These are phyloP conservation scores for Ptychadena robeensis DNA, from an alignment of 2,797 vertebrate genomes.

Conservation along the genomic window DNA sequence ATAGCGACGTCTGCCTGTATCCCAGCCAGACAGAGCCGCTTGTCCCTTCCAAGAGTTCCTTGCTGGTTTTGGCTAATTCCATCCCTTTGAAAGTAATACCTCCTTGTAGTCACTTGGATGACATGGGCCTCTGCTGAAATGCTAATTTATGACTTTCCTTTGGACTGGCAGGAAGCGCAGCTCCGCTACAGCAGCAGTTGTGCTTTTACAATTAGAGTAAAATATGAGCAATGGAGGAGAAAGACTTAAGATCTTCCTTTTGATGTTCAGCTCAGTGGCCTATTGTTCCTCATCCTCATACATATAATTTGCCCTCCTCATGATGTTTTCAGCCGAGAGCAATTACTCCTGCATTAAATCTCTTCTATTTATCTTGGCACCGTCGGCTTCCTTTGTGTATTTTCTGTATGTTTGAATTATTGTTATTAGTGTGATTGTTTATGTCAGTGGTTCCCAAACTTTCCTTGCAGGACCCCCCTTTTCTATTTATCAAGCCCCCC, in stretches of 20 bases:
- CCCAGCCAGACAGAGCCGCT: background rate
- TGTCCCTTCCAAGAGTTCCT: conserved; percentile 28
- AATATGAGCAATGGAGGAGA: conserved; percentile 43
- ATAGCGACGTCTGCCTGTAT: conserved; percentile 15
- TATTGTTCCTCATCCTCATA: conserved; percentile 38
- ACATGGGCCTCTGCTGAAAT: conserved; percentile 41
- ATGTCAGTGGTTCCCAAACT: no score
- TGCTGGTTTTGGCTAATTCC: conserved; percentile 27
- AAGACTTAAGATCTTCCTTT: conserved; percentile 44
- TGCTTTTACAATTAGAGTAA: conserved; percentile 47
- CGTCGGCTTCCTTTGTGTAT: conserved; percentile 7
- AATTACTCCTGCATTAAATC: conserved; percentile 32
- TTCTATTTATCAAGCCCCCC: no score
- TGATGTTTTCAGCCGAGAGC: conserved; percentile 17
- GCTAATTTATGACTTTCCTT: conserved; percentile 50
- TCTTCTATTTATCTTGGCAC: conserved; percentile 8
- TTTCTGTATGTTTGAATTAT: conserved; percentile 10
- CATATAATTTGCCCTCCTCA: conserved; percentile 39
- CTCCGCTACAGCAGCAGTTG: conserved; percentile 16
- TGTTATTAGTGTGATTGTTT: background rate
- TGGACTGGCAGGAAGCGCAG: conserved; percentile 34
- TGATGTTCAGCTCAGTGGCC: conserved; percentile 41
- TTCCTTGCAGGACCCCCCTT: no score
- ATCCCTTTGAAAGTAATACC: conserved; percentile 57
- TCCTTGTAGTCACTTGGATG: conserved; percentile 50